Evolutionary conservation across 2,888 invertebrate species (phyloP), one percentile per base, ranked within the genome.

Genomic region (Baronia brevicornis): DNA sequence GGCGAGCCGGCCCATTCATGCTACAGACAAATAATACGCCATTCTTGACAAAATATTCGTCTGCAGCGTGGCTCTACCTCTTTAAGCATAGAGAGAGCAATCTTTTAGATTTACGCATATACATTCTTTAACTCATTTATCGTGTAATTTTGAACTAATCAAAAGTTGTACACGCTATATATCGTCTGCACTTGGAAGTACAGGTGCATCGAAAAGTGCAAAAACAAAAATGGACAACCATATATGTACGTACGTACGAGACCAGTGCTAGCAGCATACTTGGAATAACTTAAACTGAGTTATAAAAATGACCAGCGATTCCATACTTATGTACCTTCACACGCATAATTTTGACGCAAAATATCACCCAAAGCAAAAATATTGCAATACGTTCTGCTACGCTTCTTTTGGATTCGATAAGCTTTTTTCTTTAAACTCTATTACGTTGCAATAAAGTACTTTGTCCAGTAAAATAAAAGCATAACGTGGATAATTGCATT

Each of bases 321-420:
- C 27, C 27, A 31, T 36, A 36, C 27, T 13, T 13, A 8, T 6
- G n/a, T 8, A 23, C 18, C 20, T 25, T n/a, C 23, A 22, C 30
- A 27, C 23, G 23, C 36, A 36, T 36, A 36, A 36, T 36, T 36
- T 19, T 27, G 30, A 22, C 36, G 36, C 27, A 27, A 36, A 36
- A 36, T 36, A 36, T 31, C 27, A 36, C 30, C 36, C 36, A 36
- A 36, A 36, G 36, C 36, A 36, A 36, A 36, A 36, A 31, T 36
- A 31, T 31, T 27, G 26, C 31, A 22, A 36, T 36, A 27, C 27
- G 36, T 36, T 36, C 30, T 27, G 36, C 27, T 31, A 36, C 36
- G 31, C 12, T 36, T 36, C 27, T 18, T 31, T 13, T 17, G 2
- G 18, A 23, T 9, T 9, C n/a, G 2, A 23, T 4, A 14, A 24